phyloP scores from a whole-genome alignment of 2,797 vertebrate species.

The Clarias laeviceps region DNA sequence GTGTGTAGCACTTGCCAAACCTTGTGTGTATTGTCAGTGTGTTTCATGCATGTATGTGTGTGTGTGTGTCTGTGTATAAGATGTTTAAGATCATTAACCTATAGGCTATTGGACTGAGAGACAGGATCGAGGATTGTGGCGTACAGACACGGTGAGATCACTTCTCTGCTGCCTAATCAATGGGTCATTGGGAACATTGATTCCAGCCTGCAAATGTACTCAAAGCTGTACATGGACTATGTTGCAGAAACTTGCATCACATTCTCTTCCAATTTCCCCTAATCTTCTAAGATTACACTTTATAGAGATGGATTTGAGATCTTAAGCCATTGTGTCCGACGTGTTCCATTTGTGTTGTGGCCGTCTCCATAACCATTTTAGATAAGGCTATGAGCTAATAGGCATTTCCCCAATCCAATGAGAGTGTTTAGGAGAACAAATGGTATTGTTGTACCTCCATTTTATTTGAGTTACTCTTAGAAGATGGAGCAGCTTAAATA shows the following conservation, averaged over 20 bases:
- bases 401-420: slow-evolving; percentile 40
- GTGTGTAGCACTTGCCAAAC: slow-evolving; percentile 15
- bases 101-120: slow-evolving; percentile 37
- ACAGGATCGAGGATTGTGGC: slow-evolving; percentile 30
- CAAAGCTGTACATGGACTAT: slow-evolving; percentile 52
- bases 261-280: slow-evolving; percentile 46
- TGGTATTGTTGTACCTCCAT: slow-evolving; percentile 22
- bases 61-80: not conserved
- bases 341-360: slow-evolving; percentile 38
- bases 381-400: slow-evolving; percentile 49
- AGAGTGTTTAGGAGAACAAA: slow-evolving; percentile 37
- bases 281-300: slow-evolving; percentile 49
- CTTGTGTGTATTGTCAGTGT: slow-evolving; percentile 4
- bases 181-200: slow-evolving; percentile 56
- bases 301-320: slow-evolving; percentile 50
- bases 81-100: slow-evolving; percentile 45
- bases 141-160: slow-evolving; percentile 46
- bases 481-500: slow-evolving; percentile 14
- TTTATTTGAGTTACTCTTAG: slow-evolving; percentile 37
- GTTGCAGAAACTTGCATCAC: slow-evolving; percentile 53
- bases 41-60: not conserved
- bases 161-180: slow-evolving; percentile 51
- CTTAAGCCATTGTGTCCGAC: slow-evolving; percentile 45
- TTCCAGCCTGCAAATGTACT: slow-evolving; percentile 54
- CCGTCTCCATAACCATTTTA: slow-evolving; percentile 48